Conservation (phyloP, 1,140 invertebrate genomes). For the Batillaria attramentaria region DNA sequence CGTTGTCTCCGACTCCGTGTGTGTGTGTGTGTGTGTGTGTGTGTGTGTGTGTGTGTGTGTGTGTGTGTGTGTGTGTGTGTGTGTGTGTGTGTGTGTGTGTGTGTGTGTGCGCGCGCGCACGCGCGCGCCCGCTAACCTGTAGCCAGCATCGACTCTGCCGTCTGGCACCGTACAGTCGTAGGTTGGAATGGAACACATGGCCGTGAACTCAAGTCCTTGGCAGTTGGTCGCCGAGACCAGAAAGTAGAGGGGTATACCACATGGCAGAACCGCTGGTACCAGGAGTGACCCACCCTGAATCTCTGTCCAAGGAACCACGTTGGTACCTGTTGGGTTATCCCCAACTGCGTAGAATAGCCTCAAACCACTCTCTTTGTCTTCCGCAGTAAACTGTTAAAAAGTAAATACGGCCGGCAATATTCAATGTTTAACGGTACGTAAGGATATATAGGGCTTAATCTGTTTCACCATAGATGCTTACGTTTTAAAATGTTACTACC, state of each 20-base stretch:
- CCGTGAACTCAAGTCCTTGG: conserved; percentile 33
- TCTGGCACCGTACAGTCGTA: conserved; percentile 50
- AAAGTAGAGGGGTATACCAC: conserved; percentile 50
- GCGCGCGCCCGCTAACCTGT: too few species aligned
- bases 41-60: too few species aligned
- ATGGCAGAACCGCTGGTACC: conserved; percentile 31
- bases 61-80: too few species aligned
- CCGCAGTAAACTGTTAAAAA: conserved; percentile 9
- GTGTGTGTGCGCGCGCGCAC: too few species aligned
- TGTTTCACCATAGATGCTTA: too few species aligned
- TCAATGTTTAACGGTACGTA: too few species aligned
- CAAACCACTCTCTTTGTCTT: conserved; percentile 15
- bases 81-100: too few species aligned
- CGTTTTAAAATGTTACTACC: too few species aligned
- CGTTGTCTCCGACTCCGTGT: too few species aligned
- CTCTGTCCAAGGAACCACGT: conserved; percentile 45
- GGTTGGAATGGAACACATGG: conserved; percentile 38
- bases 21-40: too few species aligned
- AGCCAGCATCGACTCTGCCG: conserved; percentile 37
- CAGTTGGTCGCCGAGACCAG: conserved; percentile 48
- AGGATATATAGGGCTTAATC: too few species aligned
- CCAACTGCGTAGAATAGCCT: conserved; percentile 40
- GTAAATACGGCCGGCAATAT: too few species aligned
- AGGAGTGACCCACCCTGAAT: conserved; percentile 41
- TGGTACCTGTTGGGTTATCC: conserved; percentile 41